Conservation (phyloP, 2,797 vertebrate genomes). For the Myotis findleyi region DNA sequence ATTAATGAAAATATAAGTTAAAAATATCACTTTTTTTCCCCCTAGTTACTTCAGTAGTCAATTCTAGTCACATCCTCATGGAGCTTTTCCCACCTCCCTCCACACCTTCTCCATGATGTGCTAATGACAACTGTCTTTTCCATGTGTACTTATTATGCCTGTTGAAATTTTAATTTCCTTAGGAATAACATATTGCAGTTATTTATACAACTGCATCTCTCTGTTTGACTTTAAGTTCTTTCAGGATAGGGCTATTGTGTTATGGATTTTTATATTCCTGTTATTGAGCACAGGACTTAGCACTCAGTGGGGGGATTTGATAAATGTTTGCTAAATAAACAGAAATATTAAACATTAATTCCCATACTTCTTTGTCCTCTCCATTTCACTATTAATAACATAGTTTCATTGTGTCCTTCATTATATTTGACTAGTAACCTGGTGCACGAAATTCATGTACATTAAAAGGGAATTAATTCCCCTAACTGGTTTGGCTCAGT, state of each 20-base stretch:
- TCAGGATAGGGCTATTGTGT: neutral
- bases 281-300: neutral
- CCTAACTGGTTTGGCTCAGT: no score
- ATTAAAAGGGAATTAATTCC: no score
- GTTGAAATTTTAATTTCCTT: neutral
- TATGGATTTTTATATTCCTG: neutral
- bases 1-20: neutral
- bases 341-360: slow-evolving; percentile 8
- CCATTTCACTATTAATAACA: neutral
- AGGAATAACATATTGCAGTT: neutral
- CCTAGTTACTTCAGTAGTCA: neutral
- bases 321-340: neutral
- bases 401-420: neutral
- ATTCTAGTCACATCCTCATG: neutral
- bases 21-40: neutral
- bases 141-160: no score
- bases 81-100: neutral
- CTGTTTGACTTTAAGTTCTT: neutral
- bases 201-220: neutral
- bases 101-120: neutral
- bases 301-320: neutral
- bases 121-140: neutral
- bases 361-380: neutral
- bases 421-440: neutral
- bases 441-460: no score